Conservation (phyloP, 2,888 invertebrate species). For the Zeuzera pyrina region DNA sequence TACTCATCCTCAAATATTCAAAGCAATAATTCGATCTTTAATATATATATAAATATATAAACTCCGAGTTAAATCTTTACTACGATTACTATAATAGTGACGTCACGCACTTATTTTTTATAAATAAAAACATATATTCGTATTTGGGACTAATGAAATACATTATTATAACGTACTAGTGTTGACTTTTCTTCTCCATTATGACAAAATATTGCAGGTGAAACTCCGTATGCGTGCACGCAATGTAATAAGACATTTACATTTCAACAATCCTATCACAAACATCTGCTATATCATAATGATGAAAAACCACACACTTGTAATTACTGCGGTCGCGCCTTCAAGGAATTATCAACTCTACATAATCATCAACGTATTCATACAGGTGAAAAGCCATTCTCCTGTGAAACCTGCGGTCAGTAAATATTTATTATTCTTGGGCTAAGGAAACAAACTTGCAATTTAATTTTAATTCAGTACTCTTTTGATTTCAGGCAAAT, state of each 20-base stretch:
- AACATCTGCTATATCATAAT: slow-evolving; percentile 89
- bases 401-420: slow-evolving; percentile 89
- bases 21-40: too few relatives aligned
- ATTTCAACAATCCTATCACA: slow-evolving; percentile 92
- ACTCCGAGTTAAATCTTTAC: too few relatives aligned
- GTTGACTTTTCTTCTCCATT: too few relatives aligned
- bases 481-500: slow-evolving; percentile 77
- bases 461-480: neutral
- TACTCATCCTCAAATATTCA: too few relatives aligned
- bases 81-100: too few relatives aligned
- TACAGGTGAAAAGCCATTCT: slow-evolving; percentile 89
- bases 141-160: too few relatives aligned
- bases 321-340: slow-evolving; percentile 83
- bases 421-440: slow-evolving; percentile 8
- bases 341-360: slow-evolving; percentile 89
- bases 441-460: neutral
- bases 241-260: slow-evolving; percentile 90
- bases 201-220: slow-evolving; percentile 78
- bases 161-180: too few relatives aligned
- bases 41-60: too few relatives aligned
- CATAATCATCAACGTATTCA: slow-evolving; percentile 90
- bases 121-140: too few relatives aligned
- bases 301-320: slow-evolving; percentile 88
- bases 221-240: slow-evolving; percentile 88
- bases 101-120: too few relatives aligned